A percentile compares a stretch with the other conserved stretches of the same genome.
These are phyloP conservation scores for Danio kyathit DNA, from an alignment of 2,797 vertebrate species.

Conservation along the genomic window DNA sequence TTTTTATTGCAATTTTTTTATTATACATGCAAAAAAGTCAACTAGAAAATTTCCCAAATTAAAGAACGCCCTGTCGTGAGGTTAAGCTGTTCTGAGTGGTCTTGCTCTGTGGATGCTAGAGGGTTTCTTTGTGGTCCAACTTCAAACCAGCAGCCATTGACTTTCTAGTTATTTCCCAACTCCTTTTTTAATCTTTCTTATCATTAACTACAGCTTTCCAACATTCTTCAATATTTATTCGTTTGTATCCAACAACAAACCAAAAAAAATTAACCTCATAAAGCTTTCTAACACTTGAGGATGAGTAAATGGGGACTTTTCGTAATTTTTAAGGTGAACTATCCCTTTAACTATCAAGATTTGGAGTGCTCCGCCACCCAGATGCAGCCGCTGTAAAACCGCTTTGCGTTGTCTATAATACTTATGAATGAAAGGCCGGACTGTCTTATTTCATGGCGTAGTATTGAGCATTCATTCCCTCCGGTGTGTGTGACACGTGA, in stretches of 20 bases:
- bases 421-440: slow-evolving; percentile 39
- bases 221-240: no score
- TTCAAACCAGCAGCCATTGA: background rate
- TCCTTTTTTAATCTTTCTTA: no score
- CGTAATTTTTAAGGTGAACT: no score
- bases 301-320: no score
- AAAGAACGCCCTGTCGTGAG: background rate
- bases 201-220: no score
- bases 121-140: background rate
- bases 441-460: slow-evolving; percentile 36
- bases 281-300: no score
- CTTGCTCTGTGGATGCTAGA: background rate
- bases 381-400: background rate
- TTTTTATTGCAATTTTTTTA: no score
- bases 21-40: no score
- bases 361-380: background rate
- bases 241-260: no score
- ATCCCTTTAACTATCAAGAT: background rate
- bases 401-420: slow-evolving; percentile 12
- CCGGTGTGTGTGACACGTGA: slow-evolving; percentile 45
- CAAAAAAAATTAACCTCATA: no score
- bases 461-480: slow-evolving; percentile 34
- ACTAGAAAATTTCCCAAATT: background rate
- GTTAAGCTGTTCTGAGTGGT: background rate
- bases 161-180: no score